Conservation (phyloP, 2,113 vertebrate species). For the Pampusana beccarii region DNA sequence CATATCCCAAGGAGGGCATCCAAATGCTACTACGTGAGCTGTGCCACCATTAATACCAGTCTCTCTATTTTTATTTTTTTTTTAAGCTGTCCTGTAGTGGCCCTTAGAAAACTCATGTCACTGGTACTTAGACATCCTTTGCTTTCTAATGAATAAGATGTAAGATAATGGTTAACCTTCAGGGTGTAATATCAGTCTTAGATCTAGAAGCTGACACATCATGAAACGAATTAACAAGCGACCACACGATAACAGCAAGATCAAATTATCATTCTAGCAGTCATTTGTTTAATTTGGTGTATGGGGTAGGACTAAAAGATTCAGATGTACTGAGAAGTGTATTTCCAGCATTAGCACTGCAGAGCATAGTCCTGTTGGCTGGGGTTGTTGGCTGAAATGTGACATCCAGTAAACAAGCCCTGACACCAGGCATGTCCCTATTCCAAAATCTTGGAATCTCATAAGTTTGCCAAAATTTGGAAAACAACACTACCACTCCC, state of each 20-base stretch:
- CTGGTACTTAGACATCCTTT: background rate
- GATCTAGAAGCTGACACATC: background rate
- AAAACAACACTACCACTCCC: background rate
- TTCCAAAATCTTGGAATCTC: background rate
- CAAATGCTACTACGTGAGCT: background rate
- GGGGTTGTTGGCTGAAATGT: background rate
- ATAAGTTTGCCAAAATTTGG: background rate
- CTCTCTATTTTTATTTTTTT: background rate
- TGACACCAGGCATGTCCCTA: background rate
- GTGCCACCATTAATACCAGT: background rate
- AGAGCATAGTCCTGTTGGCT: background rate
- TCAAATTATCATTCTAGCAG: background rate
- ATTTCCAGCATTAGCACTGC: background rate
- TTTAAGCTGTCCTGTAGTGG: background rate
- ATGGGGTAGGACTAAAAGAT: background rate
- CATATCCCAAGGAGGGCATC: background rate
- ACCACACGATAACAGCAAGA: background rate
- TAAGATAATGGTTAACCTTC: background rate
- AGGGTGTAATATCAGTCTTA: background rate
- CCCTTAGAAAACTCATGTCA: background rate
- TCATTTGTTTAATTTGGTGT: background rate
- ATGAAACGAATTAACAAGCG: background rate
- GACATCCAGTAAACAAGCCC: background rate
- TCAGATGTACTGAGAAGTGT: background rate
- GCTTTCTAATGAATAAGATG: background rate